phyloP scores from a whole-genome alignment of 2,797 vertebrate genomes.

The Phrynocephalus vlangalii region DNA sequence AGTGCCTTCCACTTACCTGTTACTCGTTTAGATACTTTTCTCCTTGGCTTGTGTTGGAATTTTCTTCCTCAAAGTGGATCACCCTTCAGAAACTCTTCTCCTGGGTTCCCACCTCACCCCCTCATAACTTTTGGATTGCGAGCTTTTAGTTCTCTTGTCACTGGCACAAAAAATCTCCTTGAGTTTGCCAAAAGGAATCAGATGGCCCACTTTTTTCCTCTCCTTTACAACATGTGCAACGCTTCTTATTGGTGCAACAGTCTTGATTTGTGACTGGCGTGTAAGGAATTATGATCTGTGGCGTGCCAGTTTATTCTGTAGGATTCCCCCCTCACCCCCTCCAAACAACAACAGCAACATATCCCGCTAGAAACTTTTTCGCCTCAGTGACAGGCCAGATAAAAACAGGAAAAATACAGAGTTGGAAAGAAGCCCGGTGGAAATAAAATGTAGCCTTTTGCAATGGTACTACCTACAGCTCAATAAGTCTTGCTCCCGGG shows the following conservation, averaged over 20 bases:
- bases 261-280: constrained; percentile 18
- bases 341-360: background rate
- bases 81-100: background rate
- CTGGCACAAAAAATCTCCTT: constrained; percentile 2
- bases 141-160: background rate
- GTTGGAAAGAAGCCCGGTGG: background rate
- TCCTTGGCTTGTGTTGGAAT: background rate
- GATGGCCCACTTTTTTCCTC: background rate
- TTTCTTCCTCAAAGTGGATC: background rate
- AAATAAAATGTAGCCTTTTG: constrained; percentile 4
- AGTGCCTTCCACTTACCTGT: background rate
- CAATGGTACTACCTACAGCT: background rate
- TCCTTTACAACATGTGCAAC: constrained; percentile 9
- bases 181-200: constrained; percentile 3
- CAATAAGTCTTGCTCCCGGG: background rate
- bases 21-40: background rate
- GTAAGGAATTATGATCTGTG: constrained; percentile 11
- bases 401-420: background rate
- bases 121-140: background rate
- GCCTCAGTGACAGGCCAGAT: background rate
- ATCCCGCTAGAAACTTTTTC: background rate
- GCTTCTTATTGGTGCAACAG: background rate
- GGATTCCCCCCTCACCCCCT: background rate
- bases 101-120: background rate
- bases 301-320: constrained; percentile 7